Conservation (phyloP, 2,888 invertebrate genomes). For the Brachynemurus nebulosus region DNA sequence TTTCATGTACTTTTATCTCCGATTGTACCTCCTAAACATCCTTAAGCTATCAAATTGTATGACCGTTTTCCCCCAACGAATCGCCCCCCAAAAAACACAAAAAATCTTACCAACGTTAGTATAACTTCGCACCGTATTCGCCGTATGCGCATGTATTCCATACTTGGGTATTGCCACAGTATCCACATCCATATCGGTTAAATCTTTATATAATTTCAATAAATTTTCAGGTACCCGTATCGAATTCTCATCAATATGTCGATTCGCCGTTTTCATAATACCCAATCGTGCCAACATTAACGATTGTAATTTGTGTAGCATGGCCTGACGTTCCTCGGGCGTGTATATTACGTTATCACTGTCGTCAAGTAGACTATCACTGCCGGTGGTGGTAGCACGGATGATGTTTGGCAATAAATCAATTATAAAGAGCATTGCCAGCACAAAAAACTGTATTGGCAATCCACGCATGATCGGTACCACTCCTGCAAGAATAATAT, state of each 20-base stretch:
- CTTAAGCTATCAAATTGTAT: too few species aligned
- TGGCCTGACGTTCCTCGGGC: conserved; percentile 17
- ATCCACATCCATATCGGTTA: conserved; percentile 47
- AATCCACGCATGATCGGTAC: conserved; percentile 29
- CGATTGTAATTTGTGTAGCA: conserved; percentile 38
- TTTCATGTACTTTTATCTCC: too few species aligned
- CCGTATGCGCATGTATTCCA: conserved; percentile 55
- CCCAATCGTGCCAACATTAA: conserved; percentile 48
- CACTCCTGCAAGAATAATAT: conserved; percentile 24
- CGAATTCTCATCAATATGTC: conserved; percentile 29
- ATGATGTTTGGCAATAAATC: too few species aligned
- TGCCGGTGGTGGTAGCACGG: background rate
- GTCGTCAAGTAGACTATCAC: conserved; percentile 12
- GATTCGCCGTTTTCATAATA: conserved; percentile 40
- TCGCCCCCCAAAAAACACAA: too few species aligned
- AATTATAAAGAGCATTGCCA: conserved; percentile 23
- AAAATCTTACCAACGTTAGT: conserved; percentile 65
- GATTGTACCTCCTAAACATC: too few species aligned
- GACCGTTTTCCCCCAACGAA: too few species aligned
- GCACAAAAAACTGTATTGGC: conserved; percentile 26
- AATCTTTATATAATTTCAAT: conserved; percentile 60
- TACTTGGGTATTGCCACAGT: conserved; percentile 51
- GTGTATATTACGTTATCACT: conserved; percentile 27
- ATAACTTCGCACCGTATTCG: conserved; percentile 77
- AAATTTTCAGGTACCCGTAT: conserved; percentile 63